Base-by-base conservation (phyloP, 2,113 vertebrate species). In the Epinephelus cyanopodus region DNA sequence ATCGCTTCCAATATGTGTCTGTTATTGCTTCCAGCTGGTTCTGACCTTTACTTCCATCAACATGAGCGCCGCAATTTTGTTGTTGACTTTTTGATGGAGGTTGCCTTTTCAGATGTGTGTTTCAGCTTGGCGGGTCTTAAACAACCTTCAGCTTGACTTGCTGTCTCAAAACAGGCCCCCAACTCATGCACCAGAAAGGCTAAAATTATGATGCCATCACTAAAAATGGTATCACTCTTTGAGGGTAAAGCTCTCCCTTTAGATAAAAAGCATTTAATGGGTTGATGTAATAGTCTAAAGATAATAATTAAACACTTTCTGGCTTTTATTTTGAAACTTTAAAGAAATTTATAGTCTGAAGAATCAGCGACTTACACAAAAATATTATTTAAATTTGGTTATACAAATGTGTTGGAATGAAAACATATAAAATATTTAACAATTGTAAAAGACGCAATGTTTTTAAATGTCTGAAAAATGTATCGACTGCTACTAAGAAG, bases 381-480 rank as follows among this genome's bases (percentile, higher is more conserved):
- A 58, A 3, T 61, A 53, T 48, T 54, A 45, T 68, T 77, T 52
- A 37, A 52, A 60, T 83, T 74, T 87, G 37, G 37, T 15, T 68
- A 66, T 73, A 79, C 15, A 75, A 25, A 72, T 58, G 60, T 65
- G 79, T 77, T 85, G 53, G 54, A 74, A 83, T 87, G 53, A 57
- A 73, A 50, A 25, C 3, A 5, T 62, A 70, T 42, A 2, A 27
- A 53, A 18, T 73, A 74, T 69, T 29, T 74, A 69, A 47, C 7
- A 50, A 45, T 70, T 25, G 27, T 81, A 54, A 8, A 78, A 61
- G 33, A 74, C 71, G 45, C 6, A 77, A 77, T 65, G 42, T 50
- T 54, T 80, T 69, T 2, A 47, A 77, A 23, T 47, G 37, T 62
- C 47, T 66, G 29, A 53, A 42, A 37, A 48, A 68, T 48, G 52